A percentile compares a stretch with the other conserved stretches of the same genome.
These are phyloP conservation scores for Pseudopleuronectes americanus DNA, from an alignment of 2,797 vertebrate species.

Conservation along the genomic window DNA sequence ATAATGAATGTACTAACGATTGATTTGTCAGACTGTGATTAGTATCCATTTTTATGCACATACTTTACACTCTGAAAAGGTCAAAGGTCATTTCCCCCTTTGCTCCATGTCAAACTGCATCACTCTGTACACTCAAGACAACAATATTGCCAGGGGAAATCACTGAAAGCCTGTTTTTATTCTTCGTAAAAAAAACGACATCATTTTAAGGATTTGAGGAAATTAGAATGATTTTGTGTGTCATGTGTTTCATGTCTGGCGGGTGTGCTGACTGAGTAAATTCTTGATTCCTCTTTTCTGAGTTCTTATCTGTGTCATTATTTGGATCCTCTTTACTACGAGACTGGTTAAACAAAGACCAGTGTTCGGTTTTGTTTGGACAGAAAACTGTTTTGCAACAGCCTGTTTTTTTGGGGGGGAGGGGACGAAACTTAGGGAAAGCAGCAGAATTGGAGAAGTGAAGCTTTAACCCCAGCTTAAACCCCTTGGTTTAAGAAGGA, in stretches of 20 bases:
- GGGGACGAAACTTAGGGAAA: slow-evolving; percentile 49
- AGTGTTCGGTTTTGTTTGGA: not conserved
- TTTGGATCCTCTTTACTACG: not conserved
- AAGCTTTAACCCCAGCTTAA: not conserved
- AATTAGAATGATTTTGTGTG: slow-evolving; percentile 33
- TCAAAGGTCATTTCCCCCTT: slow-evolving; percentile 7
- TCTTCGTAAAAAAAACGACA: not conserved
- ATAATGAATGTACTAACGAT: slow-evolving; percentile 75
- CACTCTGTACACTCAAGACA: slow-evolving; percentile 13
- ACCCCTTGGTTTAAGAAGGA: not conserved
- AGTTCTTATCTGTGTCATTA: not conserved
- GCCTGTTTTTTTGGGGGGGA: rapidly evolving
- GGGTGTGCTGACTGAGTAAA: slow-evolving; percentile 61
- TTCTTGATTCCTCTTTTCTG: slow-evolving; percentile 32
- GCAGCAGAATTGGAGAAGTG: not conserved
- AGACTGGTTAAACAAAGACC: not conserved
- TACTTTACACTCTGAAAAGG: slow-evolving; percentile 40
- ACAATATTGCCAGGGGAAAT: slow-evolving; percentile 1
- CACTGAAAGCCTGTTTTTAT: slow-evolving; percentile 34
- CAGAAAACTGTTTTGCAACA: slow-evolving; percentile 26
- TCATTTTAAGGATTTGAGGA: slow-evolving; percentile 40
- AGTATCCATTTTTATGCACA: slow-evolving; percentile 50
- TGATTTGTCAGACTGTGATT: slow-evolving; percentile 64
- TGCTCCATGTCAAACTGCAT: slow-evolving; percentile 27
- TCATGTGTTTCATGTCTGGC: not conserved